Evolutionary conservation across 1,140 invertebrate genomes (phyloP).

Genomic region (Monochamus saltuarius): DNA sequence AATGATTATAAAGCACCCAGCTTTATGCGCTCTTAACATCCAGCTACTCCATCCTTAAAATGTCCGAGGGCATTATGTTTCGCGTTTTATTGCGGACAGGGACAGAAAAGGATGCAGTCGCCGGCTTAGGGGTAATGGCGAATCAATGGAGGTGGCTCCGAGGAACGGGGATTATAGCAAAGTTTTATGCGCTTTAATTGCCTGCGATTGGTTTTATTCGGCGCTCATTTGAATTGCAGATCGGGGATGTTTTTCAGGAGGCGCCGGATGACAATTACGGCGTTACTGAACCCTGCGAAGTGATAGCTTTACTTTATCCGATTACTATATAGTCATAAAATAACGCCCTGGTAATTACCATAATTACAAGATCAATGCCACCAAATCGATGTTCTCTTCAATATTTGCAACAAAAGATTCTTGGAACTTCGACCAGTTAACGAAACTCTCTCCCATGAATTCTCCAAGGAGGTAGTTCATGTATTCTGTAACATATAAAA

Average conservation of each 20-base stretch:
- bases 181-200: conserved; percentile 2
- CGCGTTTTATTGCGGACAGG: conserved; percentile 26
- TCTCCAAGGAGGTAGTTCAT: no score
- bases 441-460: no score
- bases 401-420: no score
- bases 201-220: conserved; percentile 1
- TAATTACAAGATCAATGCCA: no score
- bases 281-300: background rate
- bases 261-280: conserved; percentile 3
- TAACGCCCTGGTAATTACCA: no score
- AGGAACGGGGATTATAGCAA: background rate
- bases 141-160: background rate
- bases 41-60: conserved; percentile 34
- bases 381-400: no score
- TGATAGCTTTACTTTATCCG: background rate
- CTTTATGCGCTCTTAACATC: conserved; percentile 37
- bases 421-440: no score
- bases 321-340: no score
- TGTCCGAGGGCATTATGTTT: conserved; percentile 31
- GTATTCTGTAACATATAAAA: no score
- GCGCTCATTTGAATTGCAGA: background rate
- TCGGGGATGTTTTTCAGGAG: background rate
- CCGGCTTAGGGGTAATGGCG: background rate
- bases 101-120: conserved; percentile 7
- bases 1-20: conserved; percentile 41